A percentile compares a stretch with the other conserved stretches of the same genome.
Evolutionary conservation across 2,113 vertebrate species (phyloP).

Genomic region (Camelus bactrianus): DNA sequence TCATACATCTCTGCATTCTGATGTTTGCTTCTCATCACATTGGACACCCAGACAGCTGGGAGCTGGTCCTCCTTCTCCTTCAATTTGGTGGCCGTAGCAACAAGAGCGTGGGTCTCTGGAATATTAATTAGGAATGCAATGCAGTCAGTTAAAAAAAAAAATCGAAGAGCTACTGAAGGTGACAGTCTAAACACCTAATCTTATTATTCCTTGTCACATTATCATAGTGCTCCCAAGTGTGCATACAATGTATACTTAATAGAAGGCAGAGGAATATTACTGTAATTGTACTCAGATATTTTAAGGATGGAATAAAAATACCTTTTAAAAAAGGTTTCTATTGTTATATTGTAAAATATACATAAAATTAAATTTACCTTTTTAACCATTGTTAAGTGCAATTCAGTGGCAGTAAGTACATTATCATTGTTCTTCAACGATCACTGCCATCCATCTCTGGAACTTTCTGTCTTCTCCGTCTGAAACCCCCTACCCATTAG

Average conservation of each 20-base stretch:
- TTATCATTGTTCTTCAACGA: background rate
- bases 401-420: background rate
- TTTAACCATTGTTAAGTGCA: background rate
- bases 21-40: background rate
- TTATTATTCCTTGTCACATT: background rate
- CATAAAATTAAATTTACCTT: background rate
- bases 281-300: background rate
- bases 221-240: background rate
- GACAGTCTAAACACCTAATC: background rate
- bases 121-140: conserved; percentile 22
- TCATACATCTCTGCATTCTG: background rate
- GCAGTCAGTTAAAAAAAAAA: background rate
- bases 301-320: background rate
- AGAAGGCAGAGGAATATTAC: background rate
- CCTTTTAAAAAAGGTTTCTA: background rate
- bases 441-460: background rate
- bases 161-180: background rate
- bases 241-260: background rate
- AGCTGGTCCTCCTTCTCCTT: background rate
- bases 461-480: background rate
- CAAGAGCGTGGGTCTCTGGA: background rate
- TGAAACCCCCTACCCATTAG: background rate
- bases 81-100: background rate
- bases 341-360: background rate
- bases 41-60: background rate